Evolutionary conservation across 2,113 vertebrate species (phyloP).

Genomic region (Petaurus breviceps): DNA sequence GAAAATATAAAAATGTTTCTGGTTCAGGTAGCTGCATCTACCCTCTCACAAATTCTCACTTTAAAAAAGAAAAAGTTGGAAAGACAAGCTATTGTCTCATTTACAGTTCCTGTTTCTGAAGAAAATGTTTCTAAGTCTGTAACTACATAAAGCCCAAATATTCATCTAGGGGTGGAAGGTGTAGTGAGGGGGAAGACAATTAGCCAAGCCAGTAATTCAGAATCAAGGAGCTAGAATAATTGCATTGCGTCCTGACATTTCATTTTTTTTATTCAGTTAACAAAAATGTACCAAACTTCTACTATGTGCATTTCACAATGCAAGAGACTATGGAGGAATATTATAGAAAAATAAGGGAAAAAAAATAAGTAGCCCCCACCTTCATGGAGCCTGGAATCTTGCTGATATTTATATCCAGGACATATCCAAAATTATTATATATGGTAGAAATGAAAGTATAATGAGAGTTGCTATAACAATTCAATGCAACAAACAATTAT

Average conservation of each 20-base stretch:
- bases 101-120: neutral
- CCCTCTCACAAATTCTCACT: neutral
- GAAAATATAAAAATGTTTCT: neutral
- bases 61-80: neutral
- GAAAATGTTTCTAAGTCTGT: constrained; percentile 15
- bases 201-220: neutral
- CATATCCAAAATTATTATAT: neutral
- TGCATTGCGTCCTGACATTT: neutral
- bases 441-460: neutral
- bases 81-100: neutral
- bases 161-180: neutral
- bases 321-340: neutral
- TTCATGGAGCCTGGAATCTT: neutral
- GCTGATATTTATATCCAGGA: neutral
- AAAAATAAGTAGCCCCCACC: neutral
- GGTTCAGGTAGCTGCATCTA: neutral
- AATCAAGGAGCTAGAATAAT: neutral
- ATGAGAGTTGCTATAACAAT: neutral
- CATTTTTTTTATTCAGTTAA: neutral
- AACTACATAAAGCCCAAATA: neutral
- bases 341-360: neutral
- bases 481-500: neutral
- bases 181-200: neutral
- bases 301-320: neutral
- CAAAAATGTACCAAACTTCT: neutral